Percentiles rank a stretch among this genome's conserved stretches.
Conservation (phyloP, 2,113 vertebrate genomes). For the cattle (Bos taurus) region ARS-UCD2.0 NC_037336.1:23472501-23473000, state of each 20-base stretch:
- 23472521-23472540: neutral
- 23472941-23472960: neutral
- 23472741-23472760: neutral
- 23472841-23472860: neutral
- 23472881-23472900: neutral
- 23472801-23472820: neutral
- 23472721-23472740: neutral
- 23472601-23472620: neutral
- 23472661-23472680: neutral
- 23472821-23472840: neutral
- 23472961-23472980: neutral
- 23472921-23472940: neutral
- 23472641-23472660: neutral
- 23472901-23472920: accelerated
- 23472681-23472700: neutral
- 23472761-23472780: neutral
- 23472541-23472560: neutral
- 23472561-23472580: neutral
- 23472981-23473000: neutral
- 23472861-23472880: neutral
- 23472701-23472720: neutral
- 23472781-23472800: neutral
- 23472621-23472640: neutral
- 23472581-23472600: neutral
- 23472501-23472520: neutral